Conservation (phyloP, 2,888 invertebrate genomes). For the Metallyticus violacea region DNA sequence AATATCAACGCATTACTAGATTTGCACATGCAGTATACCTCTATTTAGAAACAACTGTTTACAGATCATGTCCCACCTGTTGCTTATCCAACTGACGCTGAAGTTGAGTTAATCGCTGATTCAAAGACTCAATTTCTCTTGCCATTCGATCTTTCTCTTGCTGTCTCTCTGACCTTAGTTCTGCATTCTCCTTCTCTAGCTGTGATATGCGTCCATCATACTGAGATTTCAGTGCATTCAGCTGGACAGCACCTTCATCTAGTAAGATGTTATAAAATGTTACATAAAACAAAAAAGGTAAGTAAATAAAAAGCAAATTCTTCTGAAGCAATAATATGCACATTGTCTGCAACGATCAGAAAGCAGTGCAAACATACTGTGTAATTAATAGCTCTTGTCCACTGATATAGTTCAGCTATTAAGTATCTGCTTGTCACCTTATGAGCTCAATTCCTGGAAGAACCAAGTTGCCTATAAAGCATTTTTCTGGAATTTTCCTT, state of each 20-base stretch:
- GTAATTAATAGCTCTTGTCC: no score
- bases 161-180: slow-evolving; percentile 58
- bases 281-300: neutral
- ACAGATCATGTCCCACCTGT: slow-evolving; percentile 42
- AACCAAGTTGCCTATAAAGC: no score
- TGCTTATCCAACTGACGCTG: slow-evolving; percentile 62
- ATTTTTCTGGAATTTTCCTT: no score
- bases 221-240: slow-evolving; percentile 59
- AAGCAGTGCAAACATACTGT: no score
- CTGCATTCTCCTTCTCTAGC: slow-evolving; percentile 69
- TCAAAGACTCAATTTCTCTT: slow-evolving; percentile 66
- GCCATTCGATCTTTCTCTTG: slow-evolving; percentile 51
- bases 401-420: no score
- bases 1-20: no score
- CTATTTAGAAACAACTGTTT: no score
- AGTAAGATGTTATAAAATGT: neutral
- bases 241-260: neutral
- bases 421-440: no score
- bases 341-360: no score
- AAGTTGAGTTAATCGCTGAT: slow-evolving; percentile 65
- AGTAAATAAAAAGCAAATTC: neutral
- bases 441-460: no score
- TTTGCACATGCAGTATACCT: no score
- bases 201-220: slow-evolving; percentile 67
- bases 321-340: slow-evolving; percentile 47